These are phyloP conservation scores for Tolypeutes matacus DNA, from an alignment of 2,797 vertebrate genomes.

Conservation along the genomic window DNA sequence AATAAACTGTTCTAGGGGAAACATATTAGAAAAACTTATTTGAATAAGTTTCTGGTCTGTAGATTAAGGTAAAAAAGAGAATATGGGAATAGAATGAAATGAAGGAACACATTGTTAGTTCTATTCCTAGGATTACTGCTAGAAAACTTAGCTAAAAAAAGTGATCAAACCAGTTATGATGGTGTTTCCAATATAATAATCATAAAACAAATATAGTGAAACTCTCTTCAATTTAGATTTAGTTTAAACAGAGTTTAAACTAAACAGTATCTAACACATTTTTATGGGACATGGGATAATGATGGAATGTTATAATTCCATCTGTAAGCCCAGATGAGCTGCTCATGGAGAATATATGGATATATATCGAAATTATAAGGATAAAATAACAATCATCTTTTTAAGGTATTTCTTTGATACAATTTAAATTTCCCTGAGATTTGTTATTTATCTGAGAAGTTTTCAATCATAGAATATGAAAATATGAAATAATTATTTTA, in stretches of 20 bases:
- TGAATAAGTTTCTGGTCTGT: not conserved
- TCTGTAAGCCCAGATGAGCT: too few species aligned
- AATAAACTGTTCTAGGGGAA: not conserved
- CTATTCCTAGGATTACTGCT: not conserved
- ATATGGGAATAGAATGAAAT: not conserved
- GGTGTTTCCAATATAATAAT: slow-evolving; percentile 3
- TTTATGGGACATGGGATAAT: accelerated
- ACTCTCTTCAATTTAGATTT: not conserved
- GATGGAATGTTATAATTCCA: not conserved
- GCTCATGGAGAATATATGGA: not conserved
- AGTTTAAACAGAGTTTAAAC: not conserved
- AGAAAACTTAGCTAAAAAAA: not conserved
- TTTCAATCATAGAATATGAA: not conserved
- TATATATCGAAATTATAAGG: not conserved
- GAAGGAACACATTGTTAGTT: not conserved
- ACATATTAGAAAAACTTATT: not conserved
- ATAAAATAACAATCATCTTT: not conserved
- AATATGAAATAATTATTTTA: not conserved
- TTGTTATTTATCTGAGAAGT: not conserved
- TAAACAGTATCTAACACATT: not conserved
- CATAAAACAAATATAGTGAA: not conserved
- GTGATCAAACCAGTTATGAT: not conserved
- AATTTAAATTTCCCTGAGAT: not conserved
- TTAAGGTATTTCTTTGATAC: not conserved
- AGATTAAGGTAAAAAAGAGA: not conserved